Conservation (phyloP, 2,113 vertebrate species). For the Rostratula benghalensis region DNA sequence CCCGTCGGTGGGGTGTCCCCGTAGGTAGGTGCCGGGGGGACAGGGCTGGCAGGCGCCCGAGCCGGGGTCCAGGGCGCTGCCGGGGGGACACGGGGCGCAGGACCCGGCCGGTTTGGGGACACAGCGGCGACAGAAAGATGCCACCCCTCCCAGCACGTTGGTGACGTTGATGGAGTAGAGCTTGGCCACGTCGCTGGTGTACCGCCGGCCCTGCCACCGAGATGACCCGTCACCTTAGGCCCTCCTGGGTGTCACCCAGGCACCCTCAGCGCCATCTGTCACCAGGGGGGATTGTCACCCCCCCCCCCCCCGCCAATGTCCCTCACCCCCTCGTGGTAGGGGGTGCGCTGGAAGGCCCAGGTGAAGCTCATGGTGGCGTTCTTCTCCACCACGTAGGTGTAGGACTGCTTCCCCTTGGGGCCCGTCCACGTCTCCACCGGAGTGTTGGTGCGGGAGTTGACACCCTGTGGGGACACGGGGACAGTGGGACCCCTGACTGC, state of each 20-base stretch:
- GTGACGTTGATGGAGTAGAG: slow-evolving; percentile 87
- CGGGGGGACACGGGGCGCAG: slow-evolving; percentile 85
- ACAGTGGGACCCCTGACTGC: no score
- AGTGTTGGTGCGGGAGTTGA: slow-evolving; percentile 78
- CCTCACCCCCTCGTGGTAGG: slow-evolving; percentile 70
- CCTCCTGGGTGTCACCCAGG: neutral
- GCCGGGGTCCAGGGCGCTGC: slow-evolving; percentile 80
- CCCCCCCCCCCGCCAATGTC: neutral
- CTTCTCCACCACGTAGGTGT: slow-evolving; percentile 82
- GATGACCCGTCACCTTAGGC: neutral
- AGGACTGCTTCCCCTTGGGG: slow-evolving; percentile 85
- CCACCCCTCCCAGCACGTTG: slow-evolving; percentile 84
- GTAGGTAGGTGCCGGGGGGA: slow-evolving; percentile 78
- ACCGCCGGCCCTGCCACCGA: slow-evolving; percentile 77
- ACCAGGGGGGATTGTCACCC: no score
- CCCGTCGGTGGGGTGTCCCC: slow-evolving; percentile 78
- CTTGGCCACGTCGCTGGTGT: slow-evolving; percentile 83
- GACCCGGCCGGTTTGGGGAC: slow-evolving; percentile 73
- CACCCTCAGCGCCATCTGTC: no score
- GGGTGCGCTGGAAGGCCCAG: slow-evolving; percentile 88
- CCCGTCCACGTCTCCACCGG: slow-evolving; percentile 86
- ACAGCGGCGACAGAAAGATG: slow-evolving; percentile 85
- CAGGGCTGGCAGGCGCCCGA: slow-evolving; percentile 81
- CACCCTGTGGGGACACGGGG: slow-evolving; percentile 71
- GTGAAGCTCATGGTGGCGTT: slow-evolving; percentile 86